Evolutionary conservation across 1,140 invertebrate genomes (phyloP).

Genomic region (Drosophila serrata): DNA sequence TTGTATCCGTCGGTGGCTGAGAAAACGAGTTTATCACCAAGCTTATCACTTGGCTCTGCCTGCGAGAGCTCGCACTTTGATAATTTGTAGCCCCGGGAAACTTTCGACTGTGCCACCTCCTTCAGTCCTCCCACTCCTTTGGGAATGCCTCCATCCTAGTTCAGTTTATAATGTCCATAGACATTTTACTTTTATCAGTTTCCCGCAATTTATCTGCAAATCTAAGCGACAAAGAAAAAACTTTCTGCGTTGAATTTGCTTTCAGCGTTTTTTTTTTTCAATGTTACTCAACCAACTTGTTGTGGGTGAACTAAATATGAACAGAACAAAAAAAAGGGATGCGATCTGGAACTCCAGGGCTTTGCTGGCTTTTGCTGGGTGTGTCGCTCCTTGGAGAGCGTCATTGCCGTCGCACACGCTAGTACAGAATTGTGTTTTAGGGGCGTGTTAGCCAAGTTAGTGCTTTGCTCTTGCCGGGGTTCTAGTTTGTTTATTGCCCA

Average conservation of each 20-base stretch:
- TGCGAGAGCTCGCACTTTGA: constrained; percentile 54
- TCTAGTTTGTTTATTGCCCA: constrained; percentile 49
- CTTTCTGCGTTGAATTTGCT: constrained; percentile 21
- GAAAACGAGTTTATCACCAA: constrained; percentile 33
- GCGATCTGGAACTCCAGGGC: not conserved
- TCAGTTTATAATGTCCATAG: constrained; percentile 34
- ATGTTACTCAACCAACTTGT: constrained; percentile 39
- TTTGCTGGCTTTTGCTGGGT: constrained; percentile 15
- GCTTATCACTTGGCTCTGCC: constrained; percentile 27
- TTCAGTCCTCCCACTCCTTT: not conserved
- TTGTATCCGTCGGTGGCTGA: constrained; percentile 9
- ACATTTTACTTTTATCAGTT: constrained; percentile 39
- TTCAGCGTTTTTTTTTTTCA: not conserved
- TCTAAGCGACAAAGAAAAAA: constrained; percentile 50
- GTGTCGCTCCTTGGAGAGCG: constrained; percentile 50
- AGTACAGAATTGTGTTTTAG: constrained; percentile 30
- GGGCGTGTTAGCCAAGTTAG: constrained; percentile 56
- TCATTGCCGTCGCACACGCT: constrained; percentile 59
- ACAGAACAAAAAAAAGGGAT: not conserved
- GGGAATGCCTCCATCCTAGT: constrained; percentile 19
- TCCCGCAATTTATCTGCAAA: constrained; percentile 44
- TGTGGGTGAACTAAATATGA: constrained; percentile 21
- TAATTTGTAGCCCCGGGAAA: constrained; percentile 67
- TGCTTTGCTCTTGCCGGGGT: constrained; percentile 23
- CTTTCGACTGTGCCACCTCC: constrained; percentile 35